Percentiles rank a stretch among this genome's conserved stretches.
These are phyloP conservation scores for Drosophila novamexicana DNA, from an alignment of 1,140 invertebrate species.

Conservation along the genomic window DNA sequence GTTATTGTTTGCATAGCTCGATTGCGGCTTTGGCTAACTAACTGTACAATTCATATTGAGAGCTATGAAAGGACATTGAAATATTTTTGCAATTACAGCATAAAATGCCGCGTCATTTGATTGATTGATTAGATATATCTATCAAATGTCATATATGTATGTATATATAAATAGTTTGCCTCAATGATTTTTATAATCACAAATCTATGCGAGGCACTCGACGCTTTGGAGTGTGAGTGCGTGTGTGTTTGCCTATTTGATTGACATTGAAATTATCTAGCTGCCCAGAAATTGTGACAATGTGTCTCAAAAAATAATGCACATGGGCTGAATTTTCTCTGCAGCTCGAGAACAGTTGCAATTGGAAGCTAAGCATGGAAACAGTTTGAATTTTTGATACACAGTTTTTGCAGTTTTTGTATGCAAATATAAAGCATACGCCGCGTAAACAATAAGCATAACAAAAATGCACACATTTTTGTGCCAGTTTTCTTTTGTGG, in stretches of 20 bases:
- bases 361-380: constrained; percentile 26
- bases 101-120: constrained; percentile 53
- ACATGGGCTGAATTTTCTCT: constrained; percentile 15
- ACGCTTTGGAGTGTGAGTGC: constrained; percentile 15
- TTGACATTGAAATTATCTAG: constrained; percentile 58
- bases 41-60: constrained; percentile 52
- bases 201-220: constrained; percentile 30
- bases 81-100: constrained; percentile 66
- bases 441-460: constrained; percentile 31
- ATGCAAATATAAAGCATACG: constrained; percentile 70
- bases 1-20: constrained; percentile 31
- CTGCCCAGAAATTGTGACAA: constrained; percentile 62
- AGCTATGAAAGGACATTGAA: constrained; percentile 71
- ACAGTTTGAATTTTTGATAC: constrained; percentile 14
- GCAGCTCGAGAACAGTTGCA: constrained; percentile 53
- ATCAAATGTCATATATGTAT: constrained; percentile 1
- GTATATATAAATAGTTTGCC: constrained; percentile 38
- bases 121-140: constrained; percentile 76
- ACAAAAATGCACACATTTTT: constrained; percentile 29
- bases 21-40: constrained; percentile 46
- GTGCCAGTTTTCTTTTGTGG: constrained; percentile 17
- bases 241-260: neutral
- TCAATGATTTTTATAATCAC: constrained; percentile 53
- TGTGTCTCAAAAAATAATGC: constrained; percentile 48
- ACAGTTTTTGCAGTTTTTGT: neutral